Evolutionary conservation across 30 jellyfish, hydroid and myxozoan genomes (phyloP), one percentile per base, ranked within the genome.

Genomic region (Turritopsis rubra): DNA sequence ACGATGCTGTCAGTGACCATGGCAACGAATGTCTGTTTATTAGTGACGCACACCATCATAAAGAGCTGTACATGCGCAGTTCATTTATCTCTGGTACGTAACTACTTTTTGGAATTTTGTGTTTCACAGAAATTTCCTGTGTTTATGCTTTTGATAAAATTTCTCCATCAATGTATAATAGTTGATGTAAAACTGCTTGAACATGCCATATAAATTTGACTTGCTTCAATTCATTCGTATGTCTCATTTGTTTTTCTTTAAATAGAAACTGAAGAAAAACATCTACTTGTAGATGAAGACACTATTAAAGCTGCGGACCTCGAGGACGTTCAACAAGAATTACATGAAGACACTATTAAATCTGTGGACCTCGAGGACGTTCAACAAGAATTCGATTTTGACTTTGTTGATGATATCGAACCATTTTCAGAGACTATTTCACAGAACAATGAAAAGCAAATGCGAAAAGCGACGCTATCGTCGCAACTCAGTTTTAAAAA

Each of bases 1-100:
- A 27, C 0, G 77, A 16, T 68, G 77, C 77, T n/a, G 77, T 68
- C 31, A 68, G 77, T 68, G 77, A 68, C 77, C 28, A 23, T 23
- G 30, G 31, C 31, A 68, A 27, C 30, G 77, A 68, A 1, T 68
- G 77, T 68, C 19, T 68, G 30, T 68, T 68, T 68, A 68, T 68
- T 19, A 27, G 30, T 68, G 31, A 68, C 30, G 77, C 9, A 27
- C 77, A 68, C 30, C 28, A 23, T 9, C 77, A 68, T 22, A 5
- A 41, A 41, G 9, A 13, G 5, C 60, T 41, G 60, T 41, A 41
- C 13, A 41, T n/a, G 13, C 13, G 13, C 60, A 41, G 9, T 41
- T 41, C 60, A 41, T 13, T 41, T 41, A n/a, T n/a, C n/a, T 13
- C 60, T 41, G 60, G 60, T 41, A 41, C 60, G 9, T 41, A 41